Base-by-base conservation (phyloP, 2,113 vertebrate species). In the Serinus canaria region DNA sequence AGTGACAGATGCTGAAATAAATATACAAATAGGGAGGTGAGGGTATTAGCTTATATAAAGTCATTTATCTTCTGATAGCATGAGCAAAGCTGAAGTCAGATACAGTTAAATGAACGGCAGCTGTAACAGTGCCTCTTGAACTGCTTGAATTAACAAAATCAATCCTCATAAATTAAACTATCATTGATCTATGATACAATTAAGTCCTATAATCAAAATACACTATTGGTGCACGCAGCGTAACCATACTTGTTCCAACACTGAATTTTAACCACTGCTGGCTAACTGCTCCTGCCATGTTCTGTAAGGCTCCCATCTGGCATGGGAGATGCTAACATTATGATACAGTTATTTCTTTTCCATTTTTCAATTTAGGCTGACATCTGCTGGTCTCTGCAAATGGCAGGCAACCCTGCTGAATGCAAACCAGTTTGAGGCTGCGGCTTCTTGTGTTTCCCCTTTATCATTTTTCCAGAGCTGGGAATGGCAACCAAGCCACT, bases 361-460 rank as follows among this genome's bases (percentile, higher is more conserved):
- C 89, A 73, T 97, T 97, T 97, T 97, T 97, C 98, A 98, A 97
- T 98, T 97, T 97, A 98, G 97, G 95, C 97, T 98, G 97, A 98
- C 98, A 98, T 98, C 97, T 98, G 98, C 97, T 97, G 98, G 98
- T 97, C 94, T 91, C 92, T 8, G 8, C 81, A 96, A 98, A 95
- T n/a, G 95, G 88, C 82, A 93, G 91, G 89, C 90, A 92, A 49
- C 41, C 58, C 92, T 92, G 72, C 96, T 90, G 91, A 96, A 93
- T 90, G 78, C 92, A 96, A 97, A 96, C 92, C 82, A 60, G 62
- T 83, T 76, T 90, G 85, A 79, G 64, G 70, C 7, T 8, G 83
- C 0, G 0, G 68, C 69, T 92, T 50, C 59, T 64, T 33, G 2
- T 43, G 92, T 95, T 95, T 80, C 49, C 35, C 87, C 68, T 98